phyloP scores from a whole-genome alignment of 2,888 invertebrate genomes.

The Stegophylla sp. region DNA sequence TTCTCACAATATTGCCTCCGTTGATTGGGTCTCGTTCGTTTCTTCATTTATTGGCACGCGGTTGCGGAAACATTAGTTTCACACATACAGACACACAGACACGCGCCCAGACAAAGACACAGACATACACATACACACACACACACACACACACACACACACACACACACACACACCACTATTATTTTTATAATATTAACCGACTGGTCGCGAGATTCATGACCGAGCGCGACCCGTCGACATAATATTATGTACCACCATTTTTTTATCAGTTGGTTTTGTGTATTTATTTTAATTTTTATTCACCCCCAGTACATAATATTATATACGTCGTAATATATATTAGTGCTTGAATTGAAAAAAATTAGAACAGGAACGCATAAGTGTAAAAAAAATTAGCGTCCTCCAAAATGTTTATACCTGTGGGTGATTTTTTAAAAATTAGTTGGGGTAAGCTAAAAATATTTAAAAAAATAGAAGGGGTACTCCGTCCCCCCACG shows the following conservation, averaged over 20 bases:
- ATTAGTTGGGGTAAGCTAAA: too few relatives aligned
- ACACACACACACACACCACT: not conserved
- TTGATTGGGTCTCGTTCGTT: conserved; percentile 51
- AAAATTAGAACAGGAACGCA: too few relatives aligned
- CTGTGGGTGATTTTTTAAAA: too few relatives aligned
- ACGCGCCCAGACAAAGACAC: not conserved
- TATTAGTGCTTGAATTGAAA: too few relatives aligned
- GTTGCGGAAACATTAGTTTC: conserved; percentile 43
- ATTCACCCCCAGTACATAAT: too few relatives aligned
- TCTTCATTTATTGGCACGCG: conserved; percentile 53
- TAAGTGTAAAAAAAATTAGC: too few relatives aligned
- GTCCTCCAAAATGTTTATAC: too few relatives aligned
- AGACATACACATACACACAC: not conserved
- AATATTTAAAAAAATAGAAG: too few relatives aligned
- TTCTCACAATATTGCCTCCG: conserved; percentile 48
- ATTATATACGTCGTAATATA: too few relatives aligned
- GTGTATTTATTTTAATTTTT: too few relatives aligned
- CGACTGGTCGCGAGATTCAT: conserved; percentile 7
- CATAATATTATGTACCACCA: not conserved
- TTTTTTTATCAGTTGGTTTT: conserved; percentile 43
- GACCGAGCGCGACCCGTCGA: conserved; percentile 3
- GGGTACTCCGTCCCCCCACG: too few relatives aligned
- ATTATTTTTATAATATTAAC: too few relatives aligned
- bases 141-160: not conserved
- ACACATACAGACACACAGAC: not conserved